These are phyloP conservation scores for Turdus rufiventris DNA, from an alignment of 2,113 vertebrate genomes.

Conservation along the genomic window DNA sequence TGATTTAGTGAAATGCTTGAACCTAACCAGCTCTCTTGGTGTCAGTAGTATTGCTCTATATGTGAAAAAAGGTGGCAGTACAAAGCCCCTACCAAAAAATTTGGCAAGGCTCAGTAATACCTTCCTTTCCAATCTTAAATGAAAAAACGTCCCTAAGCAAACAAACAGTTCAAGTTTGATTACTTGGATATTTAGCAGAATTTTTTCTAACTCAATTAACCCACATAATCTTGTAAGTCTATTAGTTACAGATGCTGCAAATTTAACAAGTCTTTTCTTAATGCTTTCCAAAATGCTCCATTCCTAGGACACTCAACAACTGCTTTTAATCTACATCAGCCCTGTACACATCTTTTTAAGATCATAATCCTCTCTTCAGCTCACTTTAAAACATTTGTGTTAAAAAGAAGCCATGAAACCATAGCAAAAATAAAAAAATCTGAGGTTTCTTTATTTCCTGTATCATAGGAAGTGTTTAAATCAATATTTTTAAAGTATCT, in stretches of 20 bases:
- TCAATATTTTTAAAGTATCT: neutral
- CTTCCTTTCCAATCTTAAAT: neutral
- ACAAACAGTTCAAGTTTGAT: neutral
- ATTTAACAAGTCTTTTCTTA: neutral
- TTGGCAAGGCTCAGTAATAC: neutral
- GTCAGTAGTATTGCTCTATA: neutral
- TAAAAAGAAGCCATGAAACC: neutral
- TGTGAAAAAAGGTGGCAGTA: neutral
- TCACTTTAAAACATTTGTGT: neutral
- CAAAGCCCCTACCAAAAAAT: neutral
- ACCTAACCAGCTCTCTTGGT: neutral
- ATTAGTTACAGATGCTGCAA: neutral
- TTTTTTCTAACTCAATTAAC: neutral
- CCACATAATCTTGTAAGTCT: neutral
- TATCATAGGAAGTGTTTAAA: neutral
- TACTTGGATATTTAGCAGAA: neutral
- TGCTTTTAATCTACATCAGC: neutral
- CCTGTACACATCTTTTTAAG: neutral
- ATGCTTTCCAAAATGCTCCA: neutral
- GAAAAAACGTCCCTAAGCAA: neutral
- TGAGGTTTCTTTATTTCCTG: neutral
- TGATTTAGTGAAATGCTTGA: neutral
- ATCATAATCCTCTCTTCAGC: neutral
- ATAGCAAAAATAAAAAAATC: fast-evolving
- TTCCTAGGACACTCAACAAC: neutral